phyloP scores from a whole-genome alignment of 1,140 invertebrate species.

The Luehdorfia chinensis region DNA sequence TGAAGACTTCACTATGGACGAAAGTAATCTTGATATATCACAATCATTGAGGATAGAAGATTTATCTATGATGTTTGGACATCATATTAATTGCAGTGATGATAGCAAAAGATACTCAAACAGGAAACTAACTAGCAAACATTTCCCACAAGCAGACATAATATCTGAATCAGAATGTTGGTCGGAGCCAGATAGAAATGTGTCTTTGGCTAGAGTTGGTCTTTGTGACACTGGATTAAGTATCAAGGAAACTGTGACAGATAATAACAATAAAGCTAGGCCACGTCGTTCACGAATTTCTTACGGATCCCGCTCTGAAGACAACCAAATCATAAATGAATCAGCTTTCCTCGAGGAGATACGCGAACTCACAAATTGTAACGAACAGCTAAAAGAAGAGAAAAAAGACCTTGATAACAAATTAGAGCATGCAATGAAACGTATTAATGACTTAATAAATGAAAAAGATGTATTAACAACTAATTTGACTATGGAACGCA shows the following conservation, averaged over 20 bases:
- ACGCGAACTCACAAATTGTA: conserved; percentile 36
- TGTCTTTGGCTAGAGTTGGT: conserved; percentile 87
- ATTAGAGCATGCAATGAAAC: conserved; percentile 43
- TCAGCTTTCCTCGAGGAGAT: conserved; percentile 45
- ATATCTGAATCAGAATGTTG: conserved; percentile 89
- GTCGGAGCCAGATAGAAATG: conserved; percentile 89
- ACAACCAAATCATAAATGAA: conserved; percentile 44
- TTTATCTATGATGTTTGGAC: conserved; percentile 71
- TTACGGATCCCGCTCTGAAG: conserved; percentile 60
- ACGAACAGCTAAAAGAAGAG: conserved; percentile 46
- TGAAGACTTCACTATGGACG: conserved; percentile 66
- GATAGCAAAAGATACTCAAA: conserved; percentile 36
- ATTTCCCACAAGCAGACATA: conserved; percentile 63
- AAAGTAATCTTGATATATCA: conserved; percentile 63
- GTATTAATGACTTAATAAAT: conserved; percentile 45
- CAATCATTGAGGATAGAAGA: conserved; percentile 69
- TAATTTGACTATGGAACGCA: conserved; percentile 32
- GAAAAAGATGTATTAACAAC: conserved; percentile 53
- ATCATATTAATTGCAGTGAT: conserved; percentile 57
- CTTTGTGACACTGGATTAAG: conserved; percentile 71
- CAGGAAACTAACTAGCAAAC: conserved; percentile 33
- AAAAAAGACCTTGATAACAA: conserved; percentile 48
- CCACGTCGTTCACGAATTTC: conserved; percentile 50
- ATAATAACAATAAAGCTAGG: conserved; percentile 36
- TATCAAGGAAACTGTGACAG: conserved; percentile 41